Conservation (phyloP, 1,140 invertebrate species). For the Drosophila tani region DNA sequence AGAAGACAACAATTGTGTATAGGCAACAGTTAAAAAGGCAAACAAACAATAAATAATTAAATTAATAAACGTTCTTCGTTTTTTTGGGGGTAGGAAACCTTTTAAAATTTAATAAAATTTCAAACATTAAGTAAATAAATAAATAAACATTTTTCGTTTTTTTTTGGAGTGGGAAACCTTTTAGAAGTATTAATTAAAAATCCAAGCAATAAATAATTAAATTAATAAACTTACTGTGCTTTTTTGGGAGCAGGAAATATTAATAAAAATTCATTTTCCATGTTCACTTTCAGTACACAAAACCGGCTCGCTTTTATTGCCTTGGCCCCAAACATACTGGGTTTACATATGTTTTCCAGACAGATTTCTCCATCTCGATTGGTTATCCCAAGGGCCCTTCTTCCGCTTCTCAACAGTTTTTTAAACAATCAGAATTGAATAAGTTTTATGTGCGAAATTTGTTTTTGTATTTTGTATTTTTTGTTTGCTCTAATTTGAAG, state of each 20-base stretch:
- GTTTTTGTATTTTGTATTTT: not conserved
- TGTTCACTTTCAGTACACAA: constrained; percentile 65
- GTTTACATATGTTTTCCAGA: constrained; percentile 29
- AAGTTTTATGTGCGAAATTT: constrained; percentile 32
- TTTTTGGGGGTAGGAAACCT: not conserved
- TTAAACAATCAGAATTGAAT: constrained; percentile 36
- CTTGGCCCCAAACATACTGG: constrained; percentile 63
- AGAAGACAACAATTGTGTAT: too few relatives aligned
- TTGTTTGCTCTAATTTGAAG: constrained; percentile 40
- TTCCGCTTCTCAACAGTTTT: constrained; percentile 22
- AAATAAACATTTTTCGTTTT: too few relatives aligned
- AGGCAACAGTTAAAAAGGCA: too few relatives aligned
- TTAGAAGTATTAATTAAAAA: constrained; percentile 41
- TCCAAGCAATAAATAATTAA: constrained; percentile 11
- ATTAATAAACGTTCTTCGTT: constrained; percentile 9
- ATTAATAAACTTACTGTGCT: too few relatives aligned
- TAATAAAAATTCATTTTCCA: constrained; percentile 7
- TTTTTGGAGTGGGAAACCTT: too few relatives aligned
- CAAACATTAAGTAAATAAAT: too few relatives aligned
- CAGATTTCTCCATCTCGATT: constrained; percentile 2
- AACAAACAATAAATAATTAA: too few relatives aligned
- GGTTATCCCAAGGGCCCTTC: constrained; percentile 30
- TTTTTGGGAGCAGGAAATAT: not conserved
- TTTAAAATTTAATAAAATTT: too few relatives aligned
- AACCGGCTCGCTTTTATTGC: constrained; percentile 70